phyloP scores from a whole-genome alignment of 2,113 vertebrate species.

The Gasterosteus aculeatus region DNA sequence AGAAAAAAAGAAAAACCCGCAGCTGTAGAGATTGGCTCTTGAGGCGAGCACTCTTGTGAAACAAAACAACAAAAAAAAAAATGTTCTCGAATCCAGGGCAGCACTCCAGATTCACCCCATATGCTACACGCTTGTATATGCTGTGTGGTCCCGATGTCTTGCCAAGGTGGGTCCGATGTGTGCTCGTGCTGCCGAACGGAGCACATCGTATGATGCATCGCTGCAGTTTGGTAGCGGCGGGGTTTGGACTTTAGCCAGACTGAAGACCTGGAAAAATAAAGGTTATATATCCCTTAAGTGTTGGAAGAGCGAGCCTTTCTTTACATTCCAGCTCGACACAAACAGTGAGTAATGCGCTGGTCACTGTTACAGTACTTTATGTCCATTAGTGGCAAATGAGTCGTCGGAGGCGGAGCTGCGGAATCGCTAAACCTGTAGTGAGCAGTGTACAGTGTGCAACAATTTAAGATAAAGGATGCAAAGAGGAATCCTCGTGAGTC shows the following conservation, averaged over 20 bases:
- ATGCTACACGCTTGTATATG: conserved; percentile 1
- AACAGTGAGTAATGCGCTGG: conserved; percentile 15
- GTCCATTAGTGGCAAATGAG: conserved; percentile 28
- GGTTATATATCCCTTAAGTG: not conserved
- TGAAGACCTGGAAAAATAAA: conserved; percentile 13
- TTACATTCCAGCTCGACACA: conserved; percentile 21
- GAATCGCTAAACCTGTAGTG: conserved; percentile 34
- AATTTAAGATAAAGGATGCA: conserved; percentile 19
- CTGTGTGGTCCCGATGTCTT: not conserved
- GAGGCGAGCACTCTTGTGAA: conserved; percentile 4
- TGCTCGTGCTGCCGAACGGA: not conserved
- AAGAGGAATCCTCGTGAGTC: conserved; percentile 24
- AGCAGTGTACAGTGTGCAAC: conserved; percentile 14
- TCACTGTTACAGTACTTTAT: conserved; percentile 21
- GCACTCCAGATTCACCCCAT: conserved; percentile 17
- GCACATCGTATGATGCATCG: not conserved
- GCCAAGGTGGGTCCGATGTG: not conserved
- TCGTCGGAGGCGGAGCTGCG: conserved; percentile 16
- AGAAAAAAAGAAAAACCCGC: conserved; percentile 15
- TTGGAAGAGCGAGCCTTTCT: conserved; percentile 17
- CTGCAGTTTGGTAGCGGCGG: not conserved
- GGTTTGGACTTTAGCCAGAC: not conserved
- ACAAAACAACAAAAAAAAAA: conserved; percentile 10
- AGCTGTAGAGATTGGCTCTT: conserved; percentile 2
- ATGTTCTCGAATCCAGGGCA: conserved; percentile 18